These are phyloP conservation scores for Ips nitidus DNA, from an alignment of 1,140 invertebrate genomes.

Conservation along the genomic window DNA sequence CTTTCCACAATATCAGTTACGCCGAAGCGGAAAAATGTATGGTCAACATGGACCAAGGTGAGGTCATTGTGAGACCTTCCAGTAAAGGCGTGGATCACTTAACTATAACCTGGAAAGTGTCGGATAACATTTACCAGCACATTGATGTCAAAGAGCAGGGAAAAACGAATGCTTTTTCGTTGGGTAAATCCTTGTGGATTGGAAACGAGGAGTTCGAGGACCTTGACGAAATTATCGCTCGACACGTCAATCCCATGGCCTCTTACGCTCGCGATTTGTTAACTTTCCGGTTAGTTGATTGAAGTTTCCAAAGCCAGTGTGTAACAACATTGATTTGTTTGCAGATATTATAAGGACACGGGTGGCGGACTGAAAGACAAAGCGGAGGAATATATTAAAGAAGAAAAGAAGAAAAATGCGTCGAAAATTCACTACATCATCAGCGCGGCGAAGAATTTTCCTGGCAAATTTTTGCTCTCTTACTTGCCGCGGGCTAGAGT, in stretches of 20 bases:
- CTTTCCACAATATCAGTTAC: constrained; percentile 96
- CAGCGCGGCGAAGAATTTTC: constrained; percentile 84
- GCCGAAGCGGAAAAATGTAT: constrained; percentile 90
- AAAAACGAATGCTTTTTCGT: constrained; percentile 94
- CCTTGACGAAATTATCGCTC: constrained; percentile 97
- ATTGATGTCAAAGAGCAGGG: constrained; percentile 95
- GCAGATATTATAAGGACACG: constrained; percentile 80
- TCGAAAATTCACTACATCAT: constrained; percentile 90
- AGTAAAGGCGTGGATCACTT: constrained; percentile 90
- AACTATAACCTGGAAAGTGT: constrained; percentile 98
- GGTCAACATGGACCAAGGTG: constrained; percentile 91
- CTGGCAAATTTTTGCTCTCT: constrained; percentile 93
- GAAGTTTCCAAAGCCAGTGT: background rate
- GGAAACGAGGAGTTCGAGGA: constrained; percentile 94
- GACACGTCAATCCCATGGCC: constrained; percentile 96
- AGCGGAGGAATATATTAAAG: constrained; percentile 83
- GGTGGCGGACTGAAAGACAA: constrained; percentile 76
- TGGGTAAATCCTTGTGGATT: constrained; percentile 89
- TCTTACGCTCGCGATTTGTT: constrained; percentile 86
- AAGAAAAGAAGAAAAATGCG: constrained; percentile 83
- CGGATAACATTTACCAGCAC: constrained; percentile 92
- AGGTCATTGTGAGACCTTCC: constrained; percentile 93
- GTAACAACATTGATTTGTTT: background rate
- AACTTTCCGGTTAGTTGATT: constrained; percentile 59
- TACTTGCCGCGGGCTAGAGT: constrained; percentile 85